Percentiles rank a stretch among this genome's conserved stretches.
Evolutionary conservation across 2,113 vertebrate species (phyloP).

Genomic region (Albula glossodonta): DNA sequence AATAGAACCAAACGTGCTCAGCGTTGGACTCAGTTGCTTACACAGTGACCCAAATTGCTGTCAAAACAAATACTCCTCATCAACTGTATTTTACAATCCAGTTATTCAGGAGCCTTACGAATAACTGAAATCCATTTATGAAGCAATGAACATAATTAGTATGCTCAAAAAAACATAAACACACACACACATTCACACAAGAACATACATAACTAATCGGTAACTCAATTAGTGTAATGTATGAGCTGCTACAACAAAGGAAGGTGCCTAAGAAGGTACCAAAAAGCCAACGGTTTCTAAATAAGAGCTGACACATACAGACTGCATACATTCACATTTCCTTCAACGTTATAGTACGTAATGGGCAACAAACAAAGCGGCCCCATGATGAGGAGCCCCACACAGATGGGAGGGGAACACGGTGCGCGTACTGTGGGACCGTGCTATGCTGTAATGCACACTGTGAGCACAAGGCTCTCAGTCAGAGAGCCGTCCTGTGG

Average conservation of each 20-base stretch:
- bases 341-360: not conserved
- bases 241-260: too few species aligned
- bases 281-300: too few species aligned
- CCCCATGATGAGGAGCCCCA: not conserved
- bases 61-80: too few species aligned
- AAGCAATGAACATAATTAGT: not conserved
- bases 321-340: not conserved
- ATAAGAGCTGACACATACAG: not conserved
- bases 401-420: not conserved
- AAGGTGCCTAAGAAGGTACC: too few species aligned
- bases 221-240: too few species aligned
- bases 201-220: too few species aligned
- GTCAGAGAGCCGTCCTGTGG: not conserved
- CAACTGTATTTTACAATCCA: not conserved
- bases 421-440: not conserved
- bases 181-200: too few species aligned
- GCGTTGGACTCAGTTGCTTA: too few species aligned
- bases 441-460: not conserved
- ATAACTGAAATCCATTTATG: too few species aligned
- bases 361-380: not conserved
- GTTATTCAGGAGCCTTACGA: not conserved
- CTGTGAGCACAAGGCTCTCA: not conserved
- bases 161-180: too few species aligned
- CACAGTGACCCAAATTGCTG: too few species aligned
- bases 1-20: not conserved